Evolutionary conservation across 2,888 invertebrate species (phyloP).

Genomic region (Cryptus armator): DNA sequence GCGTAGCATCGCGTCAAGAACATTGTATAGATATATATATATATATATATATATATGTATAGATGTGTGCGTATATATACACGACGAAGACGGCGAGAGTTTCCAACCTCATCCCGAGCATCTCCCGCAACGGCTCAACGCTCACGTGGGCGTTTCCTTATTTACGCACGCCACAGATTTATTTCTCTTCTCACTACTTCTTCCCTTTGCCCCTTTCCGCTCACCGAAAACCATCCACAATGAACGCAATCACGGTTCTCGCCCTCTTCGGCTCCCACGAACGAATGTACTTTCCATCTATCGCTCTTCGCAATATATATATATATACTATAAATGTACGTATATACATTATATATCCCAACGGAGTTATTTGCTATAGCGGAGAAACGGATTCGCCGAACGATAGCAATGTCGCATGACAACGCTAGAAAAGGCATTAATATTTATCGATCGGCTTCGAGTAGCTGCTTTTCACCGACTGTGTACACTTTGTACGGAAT

Average conservation of each 20-base stretch:
- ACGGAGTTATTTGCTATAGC: slow-evolving; percentile 35
- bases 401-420: slow-evolving; percentile 57
- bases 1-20: slow-evolving; percentile 55
- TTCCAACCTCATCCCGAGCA: slow-evolving; percentile 19
- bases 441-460: slow-evolving; percentile 57
- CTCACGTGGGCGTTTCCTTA: slow-evolving; percentile 70
- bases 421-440: slow-evolving; percentile 56
- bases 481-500: slow-evolving; percentile 20
- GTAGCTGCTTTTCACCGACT: slow-evolving; percentile 26
- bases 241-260: slow-evolving; percentile 55
- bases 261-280: slow-evolving; percentile 29
- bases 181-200: slow-evolving; percentile 64
- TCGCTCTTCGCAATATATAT: neutral
- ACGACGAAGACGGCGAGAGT: neutral
- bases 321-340: neutral
- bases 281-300: neutral
- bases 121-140: slow-evolving; percentile 52
- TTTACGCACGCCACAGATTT: slow-evolving; percentile 70
- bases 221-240: slow-evolving; percentile 33
- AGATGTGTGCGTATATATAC: slow-evolving; percentile 5
- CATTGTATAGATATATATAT: slow-evolving; percentile 34
- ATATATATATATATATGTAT: slow-evolving; percentile 6
- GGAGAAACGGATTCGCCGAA: slow-evolving; percentile 49
- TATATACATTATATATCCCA: slow-evolving; percentile 16
- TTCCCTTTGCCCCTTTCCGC: slow-evolving; percentile 26